Base-by-base conservation (phyloP, 2,113 vertebrate genomes). In the Rhombomys opimus region DNA sequence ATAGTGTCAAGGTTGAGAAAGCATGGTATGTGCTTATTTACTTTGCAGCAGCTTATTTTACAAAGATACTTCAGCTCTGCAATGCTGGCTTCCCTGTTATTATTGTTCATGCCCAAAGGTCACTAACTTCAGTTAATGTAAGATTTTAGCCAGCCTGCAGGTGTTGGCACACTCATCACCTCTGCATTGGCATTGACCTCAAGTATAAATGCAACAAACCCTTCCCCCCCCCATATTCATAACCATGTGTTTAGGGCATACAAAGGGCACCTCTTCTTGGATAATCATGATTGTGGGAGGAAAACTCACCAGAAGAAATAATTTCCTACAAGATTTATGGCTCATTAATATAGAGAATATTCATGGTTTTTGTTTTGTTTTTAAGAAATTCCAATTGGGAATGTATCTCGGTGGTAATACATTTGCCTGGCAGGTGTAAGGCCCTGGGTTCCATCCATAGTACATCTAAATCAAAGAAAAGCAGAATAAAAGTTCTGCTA, bases 241-340 rank as follows among this genome's bases (percentile, higher is more conserved):
- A 52, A 22, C 41, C 1, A 0, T n/a, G 76, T 46, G n/a, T 46
- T 25, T 1, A 0, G 13, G 25, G 13, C 46, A 4, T 5, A 70
- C 32, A 4, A 54, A 38, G 22, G 46, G n/a, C 5, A 2, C 12
- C 57, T 88, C 67, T 73, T 32, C 11, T 57, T 38, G 32, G 67
- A 46, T 81, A 7, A n/a, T 81, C 30, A 76, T 68, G 70, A 70
- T 9, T 87, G 17, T 59, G 50, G 73, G 78, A 89, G 65, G 57
- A 88, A 91, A 54, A 35, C 77, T 75, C 70, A 61, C 59, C 0
- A 0, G 27, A 4, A 2, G n/a, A 12, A 6, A 57, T 27, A 0
- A 20, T 82, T 96, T 80, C 77, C 77, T 68, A 73, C 50, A 32
- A 87, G 65, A 85, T 38, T 14, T 59, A n/a, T 90, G 23, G 93